Evolutionary conservation across 2,888 invertebrate species (phyloP).

Genomic region (Tetanocera ferruginea): DNA sequence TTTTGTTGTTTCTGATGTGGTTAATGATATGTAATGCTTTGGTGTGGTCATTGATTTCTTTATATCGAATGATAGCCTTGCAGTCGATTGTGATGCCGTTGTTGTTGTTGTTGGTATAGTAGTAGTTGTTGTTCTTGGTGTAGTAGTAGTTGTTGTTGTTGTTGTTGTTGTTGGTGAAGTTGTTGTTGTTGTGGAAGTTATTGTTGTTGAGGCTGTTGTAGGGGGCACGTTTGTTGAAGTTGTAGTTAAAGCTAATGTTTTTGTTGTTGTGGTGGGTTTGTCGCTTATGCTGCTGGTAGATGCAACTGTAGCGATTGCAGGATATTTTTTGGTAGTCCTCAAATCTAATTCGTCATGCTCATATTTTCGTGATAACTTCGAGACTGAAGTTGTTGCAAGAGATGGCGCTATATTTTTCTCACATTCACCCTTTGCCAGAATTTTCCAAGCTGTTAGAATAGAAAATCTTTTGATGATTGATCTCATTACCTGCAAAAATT

Average conservation of each 20-base stretch:
- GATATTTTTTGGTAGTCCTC: too few relatives aligned
- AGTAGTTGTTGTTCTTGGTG: background rate
- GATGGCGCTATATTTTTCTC: background rate
- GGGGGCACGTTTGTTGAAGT: slow-evolving; percentile 29
- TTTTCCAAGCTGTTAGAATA: slow-evolving; percentile 52
- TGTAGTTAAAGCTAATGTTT: background rate
- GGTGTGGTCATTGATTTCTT: slow-evolving; percentile 3
- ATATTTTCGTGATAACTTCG: too few relatives aligned
- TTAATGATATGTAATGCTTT: background rate
- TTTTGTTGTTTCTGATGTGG: background rate
- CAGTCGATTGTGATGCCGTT: background rate
- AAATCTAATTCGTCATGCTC: too few relatives aligned
- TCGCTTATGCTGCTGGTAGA: too few relatives aligned
- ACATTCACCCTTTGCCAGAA: slow-evolving; percentile 54
- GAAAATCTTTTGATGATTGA: background rate
- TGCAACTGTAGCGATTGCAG: too few relatives aligned
- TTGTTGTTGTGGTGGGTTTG: background rate
- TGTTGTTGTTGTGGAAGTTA: slow-evolving; percentile 8
- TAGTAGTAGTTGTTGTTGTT: slow-evolving; percentile 18
- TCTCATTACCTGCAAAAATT: background rate
- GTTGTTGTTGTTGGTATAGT: background rate
- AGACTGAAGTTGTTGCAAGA: too few relatives aligned
- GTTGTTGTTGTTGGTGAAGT: slow-evolving; percentile 28
- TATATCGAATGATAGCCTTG: background rate
- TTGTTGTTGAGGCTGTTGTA: slow-evolving; percentile 3